Evolutionary conservation across 2,113 vertebrate species (phyloP).

Genomic region (Vulpes vulpes): DNA sequence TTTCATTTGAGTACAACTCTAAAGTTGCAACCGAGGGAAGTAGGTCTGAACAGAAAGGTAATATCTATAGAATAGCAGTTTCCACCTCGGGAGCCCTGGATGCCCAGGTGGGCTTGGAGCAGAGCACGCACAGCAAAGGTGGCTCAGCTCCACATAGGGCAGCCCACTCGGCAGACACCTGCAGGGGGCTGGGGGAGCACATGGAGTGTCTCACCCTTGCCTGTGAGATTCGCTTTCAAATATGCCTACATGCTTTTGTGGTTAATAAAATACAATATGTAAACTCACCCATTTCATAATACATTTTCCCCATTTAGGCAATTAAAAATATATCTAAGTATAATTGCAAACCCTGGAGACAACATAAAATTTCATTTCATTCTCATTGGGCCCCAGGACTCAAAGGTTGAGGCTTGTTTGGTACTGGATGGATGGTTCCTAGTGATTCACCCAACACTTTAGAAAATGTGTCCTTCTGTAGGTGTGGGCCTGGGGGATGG

Average conservation of each 20-base stretch:
- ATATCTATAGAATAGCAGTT: neutral
- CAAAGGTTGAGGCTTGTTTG: neutral
- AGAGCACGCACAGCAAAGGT: rapidly evolving
- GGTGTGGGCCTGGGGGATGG: no score
- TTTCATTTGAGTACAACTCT: neutral
- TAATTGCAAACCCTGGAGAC: neutral
- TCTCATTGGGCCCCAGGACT: neutral
- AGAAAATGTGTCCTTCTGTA: neutral
- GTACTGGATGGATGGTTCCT: neutral
- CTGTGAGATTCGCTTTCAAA: neutral
- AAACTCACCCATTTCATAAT: neutral
- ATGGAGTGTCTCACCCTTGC: rapidly evolving
- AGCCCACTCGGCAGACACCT: neutral
- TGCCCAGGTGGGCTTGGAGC: neutral
- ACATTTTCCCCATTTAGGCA: neutral
- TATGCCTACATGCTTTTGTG: neutral
- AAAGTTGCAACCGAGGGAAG: neutral
- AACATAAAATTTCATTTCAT: neutral
- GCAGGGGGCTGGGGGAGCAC: neutral
- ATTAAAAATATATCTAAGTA: neutral
- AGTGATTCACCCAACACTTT: no score
- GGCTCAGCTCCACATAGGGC: rapidly evolving
- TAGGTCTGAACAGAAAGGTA: neutral
- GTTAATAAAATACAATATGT: slow-evolving; percentile 25
- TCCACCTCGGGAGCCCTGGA: neutral